phyloP scores from a whole-genome alignment of 2,888 invertebrate genomes.

The Empis stercorea region DNA sequence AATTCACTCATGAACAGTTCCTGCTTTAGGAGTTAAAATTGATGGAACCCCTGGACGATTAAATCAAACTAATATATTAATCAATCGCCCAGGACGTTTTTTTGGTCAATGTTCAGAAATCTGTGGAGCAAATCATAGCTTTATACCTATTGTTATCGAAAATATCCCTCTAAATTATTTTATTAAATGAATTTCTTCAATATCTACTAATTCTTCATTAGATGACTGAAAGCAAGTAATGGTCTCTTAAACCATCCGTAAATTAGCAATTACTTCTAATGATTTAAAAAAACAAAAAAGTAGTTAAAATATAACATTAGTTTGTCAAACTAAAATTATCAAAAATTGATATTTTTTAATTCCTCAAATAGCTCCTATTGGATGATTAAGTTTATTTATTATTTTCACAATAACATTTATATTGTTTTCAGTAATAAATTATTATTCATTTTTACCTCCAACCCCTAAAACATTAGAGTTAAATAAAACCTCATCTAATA shows the following conservation, averaged over 20 bases:
- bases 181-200: constrained; percentile 42
- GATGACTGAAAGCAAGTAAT: constrained; percentile 56
- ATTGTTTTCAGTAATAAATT: constrained; percentile 42
- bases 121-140: constrained; percentile 67
- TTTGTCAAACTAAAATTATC: constrained; percentile 56
- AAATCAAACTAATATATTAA: constrained; percentile 49
- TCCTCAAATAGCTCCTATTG: constrained; percentile 54
- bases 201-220: constrained; percentile 38
- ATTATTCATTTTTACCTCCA: constrained; percentile 35
- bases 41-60: constrained; percentile 52
- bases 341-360: constrained; percentile 48
- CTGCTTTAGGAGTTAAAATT: constrained; percentile 48
- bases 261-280: constrained; percentile 49
- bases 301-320: constrained; percentile 45
- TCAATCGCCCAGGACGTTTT: constrained; percentile 50
- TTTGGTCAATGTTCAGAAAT: constrained; percentile 73
- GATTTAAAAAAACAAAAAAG: constrained; percentile 34
- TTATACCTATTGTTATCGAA: constrained; percentile 63
- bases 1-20: constrained; percentile 53
- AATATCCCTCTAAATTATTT: constrained; percentile 41
- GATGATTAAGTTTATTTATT: constrained; percentile 37
- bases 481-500: constrained; percentile 20
- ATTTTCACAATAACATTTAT: constrained; percentile 36
- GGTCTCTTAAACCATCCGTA: constrained; percentile 58
- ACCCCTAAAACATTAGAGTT: constrained; percentile 25